Evolutionary conservation across 2,797 vertebrate species (phyloP).

Genomic region (Hafferia zeledoni): DNA sequence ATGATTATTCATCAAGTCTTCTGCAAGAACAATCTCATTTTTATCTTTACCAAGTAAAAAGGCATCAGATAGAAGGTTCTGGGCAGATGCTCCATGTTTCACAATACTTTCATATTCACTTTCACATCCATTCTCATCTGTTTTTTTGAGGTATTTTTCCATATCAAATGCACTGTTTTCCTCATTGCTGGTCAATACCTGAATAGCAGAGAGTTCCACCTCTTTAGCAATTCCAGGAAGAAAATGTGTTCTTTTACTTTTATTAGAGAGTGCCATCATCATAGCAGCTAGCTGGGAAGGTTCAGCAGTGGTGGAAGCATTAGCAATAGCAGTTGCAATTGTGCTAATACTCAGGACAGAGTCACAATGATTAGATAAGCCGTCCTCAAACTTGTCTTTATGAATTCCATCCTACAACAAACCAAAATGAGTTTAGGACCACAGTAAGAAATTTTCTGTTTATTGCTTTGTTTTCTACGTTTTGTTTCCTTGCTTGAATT

Average conservation of each 20-base stretch:
- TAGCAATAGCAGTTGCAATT: constrained; percentile 92
- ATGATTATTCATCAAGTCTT: constrained; percentile 5
- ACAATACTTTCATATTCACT: constrained; percentile 45
- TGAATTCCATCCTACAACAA: constrained; percentile 57
- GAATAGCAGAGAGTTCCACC: neutral
- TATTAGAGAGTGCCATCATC: constrained; percentile 90
- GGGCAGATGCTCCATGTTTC: constrained; percentile 23
- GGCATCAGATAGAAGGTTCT: constrained; percentile 31
- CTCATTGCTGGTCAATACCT: constrained; percentile 20
- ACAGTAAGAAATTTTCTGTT: neutral
- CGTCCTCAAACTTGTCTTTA: neutral
- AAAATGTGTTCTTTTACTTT: constrained; percentile 45
- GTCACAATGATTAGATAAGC: constrained; percentile 29
- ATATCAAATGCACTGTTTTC: constrained; percentile 85
- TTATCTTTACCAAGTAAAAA: constrained; percentile 17
- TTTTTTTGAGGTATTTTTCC: constrained; percentile 89
- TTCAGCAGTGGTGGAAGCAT: constrained; percentile 90
- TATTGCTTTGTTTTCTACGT: neutral
- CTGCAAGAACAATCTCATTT: neutral
- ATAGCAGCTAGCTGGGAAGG: constrained; percentile 91
- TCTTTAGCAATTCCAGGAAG: neutral
- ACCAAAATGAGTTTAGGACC: neutral
- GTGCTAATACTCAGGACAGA: constrained; percentile 90
- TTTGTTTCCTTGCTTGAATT: neutral
- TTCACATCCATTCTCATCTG: constrained; percentile 71